Evolutionary conservation across 64 coral and sea anemone species (phyloP).

Genomic region (Exaiptasia diaphana): DNA sequence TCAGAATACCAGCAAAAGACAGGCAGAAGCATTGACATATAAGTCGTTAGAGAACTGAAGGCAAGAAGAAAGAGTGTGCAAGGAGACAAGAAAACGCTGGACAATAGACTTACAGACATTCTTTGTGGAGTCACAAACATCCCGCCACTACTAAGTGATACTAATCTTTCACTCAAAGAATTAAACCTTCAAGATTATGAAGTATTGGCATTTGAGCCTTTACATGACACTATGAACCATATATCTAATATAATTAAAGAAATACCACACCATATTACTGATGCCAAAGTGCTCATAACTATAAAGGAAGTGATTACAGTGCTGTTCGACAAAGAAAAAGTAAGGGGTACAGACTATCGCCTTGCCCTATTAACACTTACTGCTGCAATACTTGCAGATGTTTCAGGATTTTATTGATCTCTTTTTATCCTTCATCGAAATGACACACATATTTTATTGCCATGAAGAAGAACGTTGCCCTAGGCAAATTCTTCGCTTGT

Average conservation of each 20-base stretch:
- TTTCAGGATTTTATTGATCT: neutral
- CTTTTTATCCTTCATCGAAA: neutral
- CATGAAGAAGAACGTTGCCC: conserved; percentile 5
- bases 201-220: conserved; percentile 2
- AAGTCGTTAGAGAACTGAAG: conserved; percentile 3
- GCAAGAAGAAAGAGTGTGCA: neutral
- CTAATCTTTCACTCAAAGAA: neutral
- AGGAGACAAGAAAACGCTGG: neutral
- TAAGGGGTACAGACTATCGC: neutral
- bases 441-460: conserved; percentile 19
- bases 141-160: neutral
- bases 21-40: neutral
- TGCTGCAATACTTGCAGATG: neutral
- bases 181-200: neutral
- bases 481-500: conserved; percentile 11
- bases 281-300: conserved; percentile 16
- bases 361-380: neutral
- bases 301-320: conserved; percentile 7
- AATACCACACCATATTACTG: conserved; percentile 12
- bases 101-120: neutral
- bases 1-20: neutral
- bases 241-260: conserved; percentile 5
- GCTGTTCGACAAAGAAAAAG: conserved; percentile 10
- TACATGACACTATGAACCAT: conserved; percentile 12
- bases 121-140: neutral